These are phyloP conservation scores for Iselma pallidipennis DNA, from an alignment of 2,888 invertebrate genomes.

Conservation along the genomic window DNA sequence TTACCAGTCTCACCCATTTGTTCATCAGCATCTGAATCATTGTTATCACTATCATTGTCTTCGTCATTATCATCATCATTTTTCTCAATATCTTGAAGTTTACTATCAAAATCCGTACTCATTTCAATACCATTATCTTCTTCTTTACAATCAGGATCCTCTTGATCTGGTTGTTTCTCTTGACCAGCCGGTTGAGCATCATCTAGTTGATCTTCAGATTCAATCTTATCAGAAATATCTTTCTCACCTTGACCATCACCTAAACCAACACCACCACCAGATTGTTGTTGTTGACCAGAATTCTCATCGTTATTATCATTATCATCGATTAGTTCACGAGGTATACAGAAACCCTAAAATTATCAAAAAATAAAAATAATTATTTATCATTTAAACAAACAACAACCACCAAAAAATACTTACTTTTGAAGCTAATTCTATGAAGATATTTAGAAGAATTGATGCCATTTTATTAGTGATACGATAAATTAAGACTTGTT, in stretches of 20 bases:
- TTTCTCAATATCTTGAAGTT: conserved; percentile 59
- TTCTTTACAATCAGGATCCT: conserved; percentile 79
- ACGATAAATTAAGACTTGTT: conserved; percentile 77
- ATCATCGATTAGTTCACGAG: conserved; percentile 79
- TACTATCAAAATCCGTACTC: conserved; percentile 94
- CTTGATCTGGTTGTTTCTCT: conserved; percentile 66
- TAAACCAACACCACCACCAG: conserved; percentile 80
- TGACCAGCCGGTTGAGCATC: conserved; percentile 83
- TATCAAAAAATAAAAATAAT: conserved; percentile 6
- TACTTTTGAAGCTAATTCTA: conserved; percentile 76
- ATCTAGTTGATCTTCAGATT: conserved; percentile 89
- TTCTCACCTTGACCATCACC: conserved; percentile 93
- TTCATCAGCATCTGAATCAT: conserved; percentile 85
- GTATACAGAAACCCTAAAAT: conserved; percentile 85
- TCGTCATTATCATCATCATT: conserved; percentile 62
- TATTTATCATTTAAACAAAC: background rate
- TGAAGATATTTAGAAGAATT: conserved; percentile 80
- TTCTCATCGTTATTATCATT: conserved; percentile 56
- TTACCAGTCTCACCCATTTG: conserved; percentile 95
- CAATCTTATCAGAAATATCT: conserved; percentile 92
- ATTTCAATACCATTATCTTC: conserved; percentile 93
- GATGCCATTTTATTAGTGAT: conserved; percentile 82
- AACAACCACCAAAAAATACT: too few relatives aligned
- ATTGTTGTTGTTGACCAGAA: conserved; percentile 24
- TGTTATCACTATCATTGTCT: conserved; percentile 65